These are phyloP conservation scores for Lepidonotus clava DNA, from an alignment of 2,888 invertebrate genomes.

Conservation along the genomic window DNA sequence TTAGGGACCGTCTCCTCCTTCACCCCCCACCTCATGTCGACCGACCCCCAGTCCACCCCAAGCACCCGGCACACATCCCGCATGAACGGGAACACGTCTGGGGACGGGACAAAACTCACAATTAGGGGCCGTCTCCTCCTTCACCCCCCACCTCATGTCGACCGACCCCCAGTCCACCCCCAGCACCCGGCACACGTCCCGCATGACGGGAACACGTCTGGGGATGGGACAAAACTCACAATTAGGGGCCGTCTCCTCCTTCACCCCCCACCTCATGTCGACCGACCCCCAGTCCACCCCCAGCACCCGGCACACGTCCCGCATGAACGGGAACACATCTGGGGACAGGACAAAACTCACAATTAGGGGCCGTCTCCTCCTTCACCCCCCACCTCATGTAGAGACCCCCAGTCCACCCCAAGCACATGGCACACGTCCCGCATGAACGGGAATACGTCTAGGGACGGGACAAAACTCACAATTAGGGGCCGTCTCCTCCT, in stretches of 20 bases:
- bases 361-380: conserved; percentile 74
- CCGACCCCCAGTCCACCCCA: conserved; percentile 76
- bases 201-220: conserved; percentile 72
- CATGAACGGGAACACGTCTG: conserved; percentile 72
- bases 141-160: conserved; percentile 79
- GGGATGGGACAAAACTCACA: too few species aligned
- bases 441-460: conserved; percentile 72
- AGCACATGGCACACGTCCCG: conserved; percentile 69
- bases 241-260: conserved; percentile 75
- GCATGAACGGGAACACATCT: conserved; percentile 73
- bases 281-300: conserved; percentile 77
- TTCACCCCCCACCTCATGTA: conserved; percentile 79
- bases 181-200: conserved; percentile 68
- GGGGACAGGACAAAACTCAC: too few species aligned
- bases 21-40: conserved; percentile 79
- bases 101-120: too few species aligned
- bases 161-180: conserved; percentile 77
- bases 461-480: too few species aligned
- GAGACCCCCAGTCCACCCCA: conserved; percentile 76
- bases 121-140: conserved; percentile 75
- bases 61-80: conserved; percentile 69
- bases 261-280: conserved; percentile 79
- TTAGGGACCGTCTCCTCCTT: conserved; percentile 75
- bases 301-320: conserved; percentile 68
- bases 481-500: conserved; percentile 75